A percentile compares a stretch with the other conserved stretches of the same genome.
phyloP scores from a whole-genome alignment of 2,888 invertebrate species.

The Cataglyphis altisquamis region DNA sequence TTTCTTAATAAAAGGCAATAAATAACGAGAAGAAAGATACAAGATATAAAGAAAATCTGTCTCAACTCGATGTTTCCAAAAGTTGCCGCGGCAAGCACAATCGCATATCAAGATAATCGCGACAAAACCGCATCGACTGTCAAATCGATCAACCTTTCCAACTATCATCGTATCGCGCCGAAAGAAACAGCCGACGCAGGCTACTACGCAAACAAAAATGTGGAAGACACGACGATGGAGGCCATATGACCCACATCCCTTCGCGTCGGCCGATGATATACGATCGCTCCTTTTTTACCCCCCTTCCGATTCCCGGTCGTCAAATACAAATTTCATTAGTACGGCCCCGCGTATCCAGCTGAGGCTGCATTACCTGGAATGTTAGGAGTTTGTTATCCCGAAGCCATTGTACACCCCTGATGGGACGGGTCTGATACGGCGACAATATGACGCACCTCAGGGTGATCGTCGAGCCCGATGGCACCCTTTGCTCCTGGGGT shows the following conservation, averaged over 20 bases:
- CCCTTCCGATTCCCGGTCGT: conserved; percentile 40
- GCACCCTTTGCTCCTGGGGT: conserved; percentile 87
- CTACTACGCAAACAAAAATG: conserved; percentile 53
- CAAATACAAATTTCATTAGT: conserved; percentile 71
- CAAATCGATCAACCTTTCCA: conserved; percentile 40
- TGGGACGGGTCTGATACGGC: conserved; percentile 84
- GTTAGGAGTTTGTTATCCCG: conserved; percentile 88
- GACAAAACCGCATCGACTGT: conserved; percentile 24
- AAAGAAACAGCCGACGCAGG: conserved; percentile 46
- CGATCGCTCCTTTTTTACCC: conserved; percentile 35
- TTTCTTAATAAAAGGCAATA: not conserved
- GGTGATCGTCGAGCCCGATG: conserved; percentile 87
- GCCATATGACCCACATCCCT: conserved; percentile 35
- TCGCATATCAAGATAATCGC: conserved; percentile 11
- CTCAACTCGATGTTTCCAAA: not conserved
- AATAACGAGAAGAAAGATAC: not conserved
- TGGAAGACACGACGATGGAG: conserved; percentile 1
- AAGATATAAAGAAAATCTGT: not conserved
- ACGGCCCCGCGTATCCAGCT: conserved; percentile 29
- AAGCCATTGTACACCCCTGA: conserved; percentile 87
- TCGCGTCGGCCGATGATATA: conserved; percentile 43
- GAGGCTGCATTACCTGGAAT: conserved; percentile 86
- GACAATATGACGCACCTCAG: conserved; percentile 88
- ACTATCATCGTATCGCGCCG: conserved; percentile 19
- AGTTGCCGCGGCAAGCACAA: not conserved